Evolutionary conservation across 2,797 vertebrate species (phyloP), one percentile per base, ranked within the genome.

Genomic region (Babyrousa celebensis): DNA sequence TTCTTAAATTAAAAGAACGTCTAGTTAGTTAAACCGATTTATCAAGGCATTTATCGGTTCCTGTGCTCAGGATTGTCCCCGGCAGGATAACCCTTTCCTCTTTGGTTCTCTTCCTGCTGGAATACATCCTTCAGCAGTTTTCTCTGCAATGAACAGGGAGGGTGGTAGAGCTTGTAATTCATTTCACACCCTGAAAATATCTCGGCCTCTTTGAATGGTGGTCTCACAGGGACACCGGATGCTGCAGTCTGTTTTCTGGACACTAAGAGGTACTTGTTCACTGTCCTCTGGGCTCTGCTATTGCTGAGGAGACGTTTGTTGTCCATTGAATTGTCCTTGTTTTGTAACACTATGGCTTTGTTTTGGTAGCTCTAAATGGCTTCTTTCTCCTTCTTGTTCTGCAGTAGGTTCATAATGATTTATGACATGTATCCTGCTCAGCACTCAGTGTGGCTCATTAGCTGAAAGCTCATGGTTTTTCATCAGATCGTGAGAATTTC

Each of bases 161-260:
- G 16, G 0, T 77, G 56, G 36, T 36, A 4, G 65, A 43, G 16
- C 6, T 1, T 9, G 32, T 27, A 48, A 62, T 43, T 52, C 1
- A 56, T 17, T 8, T 40, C 23, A 15, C 12, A 8, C 20, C 65
- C 20, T 40, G 68, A 8, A 27, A 70, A 29, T 27, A 5, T 43
- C 25, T 65, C 25, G 54, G 21, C 18, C 16, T 67, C 52, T 68
- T 68, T 65, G 12, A 52, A 23, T 25, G 8, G 4, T 1, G 4
- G 12, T 29, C 48, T 75, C 54, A 5, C n/a, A 48, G 54, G 14
- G 23, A 23, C 11, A 0, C 10, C 0, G 9, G 9, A 36, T 32
- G 8, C 12, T 5, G 12, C 1, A 3, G 5, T 27, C 36, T 8
- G 17, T 8, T 20, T 32, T n/a, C 89, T 29, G 9, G 20, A 43